Percentiles rank a stretch among this genome's conserved stretches.
Evolutionary conservation across 2,113 vertebrate genomes (phyloP).

Genomic region (Actenoides hombroni): DNA sequence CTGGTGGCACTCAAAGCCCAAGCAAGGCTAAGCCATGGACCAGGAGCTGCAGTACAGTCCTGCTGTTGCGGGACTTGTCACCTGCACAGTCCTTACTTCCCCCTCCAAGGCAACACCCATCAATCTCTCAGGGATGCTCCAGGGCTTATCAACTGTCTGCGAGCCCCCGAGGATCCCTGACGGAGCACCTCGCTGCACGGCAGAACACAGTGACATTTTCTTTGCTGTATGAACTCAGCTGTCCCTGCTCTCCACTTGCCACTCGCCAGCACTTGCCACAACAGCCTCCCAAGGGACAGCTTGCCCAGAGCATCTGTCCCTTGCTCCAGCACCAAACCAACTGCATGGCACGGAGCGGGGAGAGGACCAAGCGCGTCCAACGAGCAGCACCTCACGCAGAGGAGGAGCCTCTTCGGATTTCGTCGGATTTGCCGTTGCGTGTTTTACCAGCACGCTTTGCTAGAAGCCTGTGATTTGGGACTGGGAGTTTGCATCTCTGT

Average conservation of each 20-base stretch:
- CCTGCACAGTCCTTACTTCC: background rate
- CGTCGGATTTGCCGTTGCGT: background rate
- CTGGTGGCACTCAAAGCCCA: background rate
- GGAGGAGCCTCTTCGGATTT: background rate
- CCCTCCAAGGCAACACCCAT: background rate
- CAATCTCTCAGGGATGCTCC: background rate
- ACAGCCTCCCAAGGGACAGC: accelerated
- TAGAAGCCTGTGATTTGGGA: background rate
- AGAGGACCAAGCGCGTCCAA: background rate
- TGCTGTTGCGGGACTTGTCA: background rate
- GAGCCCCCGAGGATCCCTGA: background rate
- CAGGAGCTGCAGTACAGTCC: background rate
- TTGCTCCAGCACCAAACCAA: background rate
- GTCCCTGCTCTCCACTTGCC: background rate
- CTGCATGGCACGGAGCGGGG: accelerated
- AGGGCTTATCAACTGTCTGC: background rate
- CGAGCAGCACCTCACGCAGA: background rate
- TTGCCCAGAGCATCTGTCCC: background rate
- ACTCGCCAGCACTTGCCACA: background rate
- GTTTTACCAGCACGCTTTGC: background rate
- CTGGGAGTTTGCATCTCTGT: background rate
- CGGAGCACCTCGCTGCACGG: accelerated
- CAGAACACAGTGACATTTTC: background rate
- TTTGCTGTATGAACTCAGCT: background rate
- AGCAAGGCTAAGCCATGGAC: background rate